A percentile compares a stretch with the other conserved stretches of the same genome.
phyloP scores from a whole-genome alignment of 2,797 vertebrate species.

The Moxostoma hubbsi region DNA sequence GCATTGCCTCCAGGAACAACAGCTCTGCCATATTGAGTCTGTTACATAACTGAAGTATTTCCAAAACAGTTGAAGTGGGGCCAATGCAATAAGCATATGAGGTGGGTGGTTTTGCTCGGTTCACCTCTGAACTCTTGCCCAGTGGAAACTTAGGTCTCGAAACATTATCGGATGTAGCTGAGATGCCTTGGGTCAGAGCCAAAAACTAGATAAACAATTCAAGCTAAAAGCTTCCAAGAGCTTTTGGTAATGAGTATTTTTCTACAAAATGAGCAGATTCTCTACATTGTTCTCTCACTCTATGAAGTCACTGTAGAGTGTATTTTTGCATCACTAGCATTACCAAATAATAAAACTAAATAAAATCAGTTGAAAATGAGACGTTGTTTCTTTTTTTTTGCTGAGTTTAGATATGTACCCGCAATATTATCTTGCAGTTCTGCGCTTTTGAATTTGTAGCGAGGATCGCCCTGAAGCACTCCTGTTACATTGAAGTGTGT shows the following conservation, averaged over 20 bases:
- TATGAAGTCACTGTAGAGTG: not conserved
- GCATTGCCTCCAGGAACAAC: conserved; percentile 39
- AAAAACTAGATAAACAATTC: conserved; percentile 34
- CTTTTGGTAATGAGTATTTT: conserved; percentile 14
- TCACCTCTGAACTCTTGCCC: conserved; percentile 38
- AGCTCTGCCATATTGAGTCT: conserved; percentile 2
- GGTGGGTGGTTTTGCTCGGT: conserved; percentile 34
- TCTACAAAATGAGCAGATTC: not conserved
- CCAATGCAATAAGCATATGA: conserved; percentile 38
- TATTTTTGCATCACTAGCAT: no score
- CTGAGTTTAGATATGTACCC: no score
- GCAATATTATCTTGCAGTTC: no score
- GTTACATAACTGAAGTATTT: conserved; percentile 32
- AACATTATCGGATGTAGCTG: conserved; percentile 2
- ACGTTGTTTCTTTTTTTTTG: no score
- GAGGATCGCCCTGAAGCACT: no score
- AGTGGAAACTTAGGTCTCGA: conserved; percentile 2
- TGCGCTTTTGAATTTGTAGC: no score
- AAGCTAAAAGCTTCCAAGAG: conserved; percentile 30
- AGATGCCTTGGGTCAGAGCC: conserved; percentile 40
- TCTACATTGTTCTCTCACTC: not conserved
- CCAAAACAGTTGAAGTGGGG: conserved; percentile 38
- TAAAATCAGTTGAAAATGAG: no score
- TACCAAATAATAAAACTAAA: no score
- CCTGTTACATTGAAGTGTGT: no score